These are phyloP conservation scores for Miichthys miiuy DNA, from an alignment of 2,797 vertebrate genomes.

Conservation along the genomic window DNA sequence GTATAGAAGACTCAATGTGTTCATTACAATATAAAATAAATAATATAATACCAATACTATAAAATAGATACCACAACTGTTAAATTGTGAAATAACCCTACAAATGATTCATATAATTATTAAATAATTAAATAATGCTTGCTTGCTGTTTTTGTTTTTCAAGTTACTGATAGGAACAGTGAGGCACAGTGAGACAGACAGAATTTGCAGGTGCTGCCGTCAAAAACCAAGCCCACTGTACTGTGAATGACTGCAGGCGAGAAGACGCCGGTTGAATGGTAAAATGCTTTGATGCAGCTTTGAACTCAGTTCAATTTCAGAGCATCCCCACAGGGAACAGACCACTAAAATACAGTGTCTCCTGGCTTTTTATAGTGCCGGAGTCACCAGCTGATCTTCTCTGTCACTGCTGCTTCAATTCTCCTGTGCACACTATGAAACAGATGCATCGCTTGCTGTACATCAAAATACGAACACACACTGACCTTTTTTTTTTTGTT, in stretches of 20 bases:
- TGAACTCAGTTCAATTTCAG: slow-evolving; percentile 6
- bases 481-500: not conserved
- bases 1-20: no score
- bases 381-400: slow-evolving; percentile 9
- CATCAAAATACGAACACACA: not conserved
- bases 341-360: not conserved
- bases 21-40: no score
- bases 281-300: slow-evolving; percentile 25
- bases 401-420: not conserved
- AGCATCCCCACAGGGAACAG: not conserved
- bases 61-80: no score
- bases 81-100: no score
- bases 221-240: not conserved
- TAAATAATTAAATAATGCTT: not conserved
- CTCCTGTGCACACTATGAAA: not conserved
- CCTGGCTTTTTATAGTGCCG: not conserved
- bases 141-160: not conserved
- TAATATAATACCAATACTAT: no score
- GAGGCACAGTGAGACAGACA: not conserved
- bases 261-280: not conserved
- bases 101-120: no score
- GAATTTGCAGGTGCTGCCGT: not conserved
- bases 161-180: not conserved
- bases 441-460: not conserved
- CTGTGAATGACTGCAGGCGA: not conserved